These are phyloP conservation scores for Acomys russatus DNA, from an alignment of 2,797 vertebrate genomes.

Conservation along the genomic window DNA sequence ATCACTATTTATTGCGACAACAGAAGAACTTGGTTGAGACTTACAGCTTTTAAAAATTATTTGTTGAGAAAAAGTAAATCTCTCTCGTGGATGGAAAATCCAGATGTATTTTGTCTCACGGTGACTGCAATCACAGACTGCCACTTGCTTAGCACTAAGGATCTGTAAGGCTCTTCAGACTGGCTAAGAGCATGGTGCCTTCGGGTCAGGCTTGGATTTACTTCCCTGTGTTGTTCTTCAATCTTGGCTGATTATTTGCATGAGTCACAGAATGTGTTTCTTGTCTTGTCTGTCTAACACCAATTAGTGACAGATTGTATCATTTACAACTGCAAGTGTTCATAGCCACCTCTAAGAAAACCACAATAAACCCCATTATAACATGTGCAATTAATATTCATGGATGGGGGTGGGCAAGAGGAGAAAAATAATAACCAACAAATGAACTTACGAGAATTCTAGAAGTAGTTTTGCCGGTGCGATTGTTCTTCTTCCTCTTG, in stretches of 20 bases:
- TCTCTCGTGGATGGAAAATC: neutral
- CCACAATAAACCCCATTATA: neutral
- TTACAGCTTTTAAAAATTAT: neutral
- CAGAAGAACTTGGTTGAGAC: neutral
- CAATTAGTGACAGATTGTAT: neutral
- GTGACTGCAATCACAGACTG: neutral
- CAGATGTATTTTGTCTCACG: neutral
- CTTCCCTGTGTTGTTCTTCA: neutral
- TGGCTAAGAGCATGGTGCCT: neutral
- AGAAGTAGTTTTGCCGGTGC: neutral
- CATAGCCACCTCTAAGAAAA: slow-evolving; percentile 46
- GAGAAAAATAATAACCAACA: neutral
- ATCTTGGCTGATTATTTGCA: neutral
- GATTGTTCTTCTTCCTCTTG: neutral
- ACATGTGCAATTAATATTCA: neutral
- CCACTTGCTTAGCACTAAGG: neutral
- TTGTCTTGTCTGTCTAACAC: neutral
- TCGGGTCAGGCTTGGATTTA: neutral
- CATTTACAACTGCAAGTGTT: neutral
- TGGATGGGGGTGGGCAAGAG: no score
- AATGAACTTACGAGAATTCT: slow-evolving; percentile 18
- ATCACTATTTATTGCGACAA: neutral
- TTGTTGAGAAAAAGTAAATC: slow-evolving; percentile 38
- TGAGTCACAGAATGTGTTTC: neutral
- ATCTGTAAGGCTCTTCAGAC: neutral